These are phyloP conservation scores for Cylindroiulus punctatus DNA, from an alignment of 2,888 invertebrate genomes.

Conservation along the genomic window DNA sequence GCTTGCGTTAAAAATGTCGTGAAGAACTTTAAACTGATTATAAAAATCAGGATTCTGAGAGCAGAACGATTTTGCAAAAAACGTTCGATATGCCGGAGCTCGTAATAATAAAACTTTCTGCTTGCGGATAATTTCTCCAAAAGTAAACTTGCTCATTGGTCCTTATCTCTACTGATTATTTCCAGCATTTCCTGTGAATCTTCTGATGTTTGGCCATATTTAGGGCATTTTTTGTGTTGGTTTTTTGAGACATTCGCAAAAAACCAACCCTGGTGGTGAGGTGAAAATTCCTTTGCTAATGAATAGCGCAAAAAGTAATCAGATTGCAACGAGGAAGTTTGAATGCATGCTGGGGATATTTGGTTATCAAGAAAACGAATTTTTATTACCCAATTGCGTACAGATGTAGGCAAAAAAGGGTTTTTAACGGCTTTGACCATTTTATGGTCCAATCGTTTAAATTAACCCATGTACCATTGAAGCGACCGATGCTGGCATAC, in stretches of 20 bases:
- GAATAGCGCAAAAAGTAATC: conserved; percentile 4
- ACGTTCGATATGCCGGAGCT: no score
- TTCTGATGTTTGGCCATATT: not conserved
- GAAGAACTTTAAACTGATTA: not conserved
- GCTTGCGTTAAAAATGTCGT: not conserved
- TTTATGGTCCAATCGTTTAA: conserved; percentile 21
- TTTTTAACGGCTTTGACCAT: not conserved
- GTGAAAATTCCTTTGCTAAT: conserved; percentile 38
- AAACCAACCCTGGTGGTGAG: conserved; percentile 4
- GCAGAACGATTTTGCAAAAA: not conserved
- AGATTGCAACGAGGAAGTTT: conserved; percentile 2
- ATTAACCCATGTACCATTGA: not conserved
- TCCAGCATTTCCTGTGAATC: not conserved
- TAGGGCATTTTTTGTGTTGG: not conserved
- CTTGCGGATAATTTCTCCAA: not conserved
- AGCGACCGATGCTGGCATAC: no score
- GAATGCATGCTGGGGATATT: conserved; percentile 29
- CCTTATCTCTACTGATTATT: not conserved
- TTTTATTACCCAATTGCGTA: not conserved
- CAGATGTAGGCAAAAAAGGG: not conserved
- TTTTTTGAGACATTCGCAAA: not conserved
- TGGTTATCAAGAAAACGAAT: conserved; percentile 33
- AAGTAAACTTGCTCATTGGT: not conserved
- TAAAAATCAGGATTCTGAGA: not conserved
- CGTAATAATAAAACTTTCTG: not conserved